These are phyloP conservation scores for Aphelenchoides fujianensis DNA, from an alignment of 1,140 invertebrate species.

Conservation along the genomic window DNA sequence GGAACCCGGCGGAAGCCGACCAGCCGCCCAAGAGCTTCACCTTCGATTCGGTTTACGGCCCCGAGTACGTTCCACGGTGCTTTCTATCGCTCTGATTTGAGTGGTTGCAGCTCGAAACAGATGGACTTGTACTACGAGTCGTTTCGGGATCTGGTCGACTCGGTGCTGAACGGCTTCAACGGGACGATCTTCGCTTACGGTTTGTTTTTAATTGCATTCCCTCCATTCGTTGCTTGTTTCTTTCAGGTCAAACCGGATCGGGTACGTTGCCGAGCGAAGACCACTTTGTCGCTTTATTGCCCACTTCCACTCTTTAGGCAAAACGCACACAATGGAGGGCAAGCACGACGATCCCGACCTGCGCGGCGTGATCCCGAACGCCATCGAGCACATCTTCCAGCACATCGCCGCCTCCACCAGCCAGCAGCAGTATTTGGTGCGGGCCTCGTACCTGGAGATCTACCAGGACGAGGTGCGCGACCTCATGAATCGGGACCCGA, in stretches of 20 bases:
- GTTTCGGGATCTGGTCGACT: slow-evolving; percentile 87
- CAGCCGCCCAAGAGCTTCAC: slow-evolving; percentile 77
- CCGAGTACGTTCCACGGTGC: slow-evolving; percentile 67
- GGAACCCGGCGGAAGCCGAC: slow-evolving; percentile 68
- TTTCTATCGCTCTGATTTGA: too few species aligned
- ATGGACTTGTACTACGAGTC: slow-evolving; percentile 91
- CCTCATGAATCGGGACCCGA: slow-evolving; percentile 67
- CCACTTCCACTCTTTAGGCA: too few species aligned
- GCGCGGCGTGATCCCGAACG: slow-evolving; percentile 84
- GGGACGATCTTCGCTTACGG: slow-evolving; percentile 93
- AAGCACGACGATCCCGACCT: slow-evolving; percentile 67
- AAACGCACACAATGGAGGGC: slow-evolving; percentile 94
- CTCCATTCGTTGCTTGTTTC: too few species aligned
- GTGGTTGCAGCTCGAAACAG: slow-evolving; percentile 75
- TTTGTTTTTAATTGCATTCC: too few species aligned
- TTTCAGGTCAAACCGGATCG: too few species aligned
- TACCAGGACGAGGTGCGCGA: slow-evolving; percentile 90
- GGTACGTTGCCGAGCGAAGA: too few species aligned
- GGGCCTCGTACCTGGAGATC: slow-evolving; percentile 87
- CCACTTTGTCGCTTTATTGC: too few species aligned
- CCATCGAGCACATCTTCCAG: slow-evolving; percentile 91
- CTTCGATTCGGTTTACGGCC: slow-evolving; percentile 88
- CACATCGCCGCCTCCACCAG: slow-evolving; percentile 80
- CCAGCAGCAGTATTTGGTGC: slow-evolving; percentile 82
- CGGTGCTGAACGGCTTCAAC: slow-evolving; percentile 90